These are phyloP conservation scores for Leptocoma aspasia DNA, from an alignment of 2,113 vertebrate genomes.

Conservation along the genomic window DNA sequence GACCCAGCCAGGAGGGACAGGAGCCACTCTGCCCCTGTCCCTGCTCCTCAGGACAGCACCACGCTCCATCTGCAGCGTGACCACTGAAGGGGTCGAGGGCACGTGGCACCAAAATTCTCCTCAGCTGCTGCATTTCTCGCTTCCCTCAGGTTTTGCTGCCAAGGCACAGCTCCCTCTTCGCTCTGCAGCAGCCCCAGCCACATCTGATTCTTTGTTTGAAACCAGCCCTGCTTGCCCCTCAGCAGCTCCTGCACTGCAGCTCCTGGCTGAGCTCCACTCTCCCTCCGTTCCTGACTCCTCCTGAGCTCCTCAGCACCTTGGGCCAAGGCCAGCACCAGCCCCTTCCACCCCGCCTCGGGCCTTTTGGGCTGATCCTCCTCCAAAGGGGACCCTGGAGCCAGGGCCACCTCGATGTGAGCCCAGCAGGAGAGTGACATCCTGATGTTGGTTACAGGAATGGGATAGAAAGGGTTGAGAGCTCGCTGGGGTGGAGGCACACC, in stretches of 20 bases:
- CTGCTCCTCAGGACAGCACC: neutral
- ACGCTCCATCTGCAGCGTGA: neutral
- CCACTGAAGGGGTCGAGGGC: neutral
- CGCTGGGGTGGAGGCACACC: accelerated
- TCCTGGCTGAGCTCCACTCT: neutral
- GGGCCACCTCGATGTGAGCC: accelerated
- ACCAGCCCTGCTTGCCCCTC: neutral
- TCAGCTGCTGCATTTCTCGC: neutral
- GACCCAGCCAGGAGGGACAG: neutral
- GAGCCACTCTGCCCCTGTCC: neutral
- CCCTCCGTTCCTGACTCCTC: neutral
- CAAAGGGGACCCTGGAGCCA: neutral
- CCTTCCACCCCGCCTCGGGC: neutral
- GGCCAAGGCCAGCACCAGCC: neutral
- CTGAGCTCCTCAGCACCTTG: neutral
- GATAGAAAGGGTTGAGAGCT: neutral
- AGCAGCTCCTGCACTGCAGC: neutral
- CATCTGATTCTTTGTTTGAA: accelerated
- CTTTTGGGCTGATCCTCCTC: neutral
- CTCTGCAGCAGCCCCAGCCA: neutral
- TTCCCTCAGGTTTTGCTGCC: neutral
- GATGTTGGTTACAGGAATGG: neutral
- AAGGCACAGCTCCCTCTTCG: neutral
- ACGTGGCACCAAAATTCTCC: neutral
- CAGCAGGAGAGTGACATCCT: neutral